phyloP scores from a whole-genome alignment of 1,140 invertebrate species.

The Monomorium pharaonis region DNA sequence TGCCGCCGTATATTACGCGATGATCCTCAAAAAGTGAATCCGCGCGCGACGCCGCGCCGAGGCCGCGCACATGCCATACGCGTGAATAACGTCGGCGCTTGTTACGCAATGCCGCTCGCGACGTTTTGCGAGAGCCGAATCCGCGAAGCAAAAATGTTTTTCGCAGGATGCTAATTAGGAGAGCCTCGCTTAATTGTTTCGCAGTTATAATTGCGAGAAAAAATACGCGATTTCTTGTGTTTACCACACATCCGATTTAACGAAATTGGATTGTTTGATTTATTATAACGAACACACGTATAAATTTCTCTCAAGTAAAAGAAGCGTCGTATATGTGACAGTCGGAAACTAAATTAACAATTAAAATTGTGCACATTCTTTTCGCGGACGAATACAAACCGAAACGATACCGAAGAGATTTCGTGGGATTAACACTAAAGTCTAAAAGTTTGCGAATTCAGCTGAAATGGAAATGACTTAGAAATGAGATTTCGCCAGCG shows the following conservation, averaged over 20 bases:
- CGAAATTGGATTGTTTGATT: neutral
- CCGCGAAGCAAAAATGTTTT: neutral
- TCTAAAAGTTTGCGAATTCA: slow-evolving; percentile 4
- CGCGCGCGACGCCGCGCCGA: slow-evolving; percentile 31
- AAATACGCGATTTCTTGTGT: neutral
- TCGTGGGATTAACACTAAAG: slow-evolving; percentile 7
- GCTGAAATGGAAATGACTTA: slow-evolving; percentile 22
- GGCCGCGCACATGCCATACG: slow-evolving; percentile 33
- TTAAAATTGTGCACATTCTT: neutral
- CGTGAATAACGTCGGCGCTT: slow-evolving; percentile 28
- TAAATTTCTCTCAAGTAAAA: neutral
- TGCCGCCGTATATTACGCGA: slow-evolving; percentile 2
- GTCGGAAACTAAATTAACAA: neutral
- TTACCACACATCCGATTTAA: neutral
- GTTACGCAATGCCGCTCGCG: slow-evolving; percentile 34
- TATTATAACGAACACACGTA: neutral
- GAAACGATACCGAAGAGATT: neutral
- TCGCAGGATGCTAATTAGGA: slow-evolving; percentile 16
- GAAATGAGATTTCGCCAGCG: slow-evolving; percentile 15
- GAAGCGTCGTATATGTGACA: neutral
- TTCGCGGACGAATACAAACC: slow-evolving; percentile 12
- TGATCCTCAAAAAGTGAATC: slow-evolving; percentile 48
- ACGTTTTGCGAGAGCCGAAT: slow-evolving; percentile 36
- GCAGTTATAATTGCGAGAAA: neutral
- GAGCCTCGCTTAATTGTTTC: neutral